A percentile compares a stretch with the other conserved stretches of the same genome.
Conservation (phyloP, 2,888 invertebrate species). For the Apeira syringaria region DNA sequence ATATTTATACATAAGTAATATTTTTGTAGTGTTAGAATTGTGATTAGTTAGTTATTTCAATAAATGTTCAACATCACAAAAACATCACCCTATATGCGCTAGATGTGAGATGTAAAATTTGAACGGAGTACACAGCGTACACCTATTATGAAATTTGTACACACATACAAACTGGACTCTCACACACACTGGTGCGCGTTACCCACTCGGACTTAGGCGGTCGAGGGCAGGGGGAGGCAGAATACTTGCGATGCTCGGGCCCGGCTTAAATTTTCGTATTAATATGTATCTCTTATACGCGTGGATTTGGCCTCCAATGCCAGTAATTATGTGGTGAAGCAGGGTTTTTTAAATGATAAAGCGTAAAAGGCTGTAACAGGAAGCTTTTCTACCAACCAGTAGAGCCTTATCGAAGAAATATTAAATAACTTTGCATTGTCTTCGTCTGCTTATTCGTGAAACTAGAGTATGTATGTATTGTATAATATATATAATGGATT, state of each 20-base stretch:
- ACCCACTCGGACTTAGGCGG: conserved; percentile 66
- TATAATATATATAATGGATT: no score
- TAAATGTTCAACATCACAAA: neutral
- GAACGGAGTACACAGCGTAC: conserved; percentile 71
- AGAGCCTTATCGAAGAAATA: neutral
- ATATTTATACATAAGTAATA: no score
- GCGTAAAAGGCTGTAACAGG: conserved; percentile 27
- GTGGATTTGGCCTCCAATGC: conserved; percentile 66
- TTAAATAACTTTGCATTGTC: neutral
- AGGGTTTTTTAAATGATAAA: conserved; percentile 44
- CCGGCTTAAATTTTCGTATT: conserved; percentile 79
- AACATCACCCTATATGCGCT: conserved; percentile 57
- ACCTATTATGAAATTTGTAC: conserved; percentile 79
- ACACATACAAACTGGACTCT: conserved; percentile 56
- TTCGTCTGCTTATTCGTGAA: neutral
- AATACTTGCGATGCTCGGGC: conserved; percentile 70
- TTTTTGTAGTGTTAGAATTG: no score
- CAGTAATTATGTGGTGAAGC: conserved; percentile 57
- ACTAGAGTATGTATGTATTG: no score
- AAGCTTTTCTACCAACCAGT: conserved; percentile 1
- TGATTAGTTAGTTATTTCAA: no score
- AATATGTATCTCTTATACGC: conserved; percentile 77
- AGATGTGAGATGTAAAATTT: conserved; percentile 82
- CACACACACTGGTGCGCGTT: conserved; percentile 40
- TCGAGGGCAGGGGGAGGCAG: conserved; percentile 54